These are phyloP conservation scores for Nestor notabilis DNA, from an alignment of 2,113 vertebrate species.

Conservation along the genomic window DNA sequence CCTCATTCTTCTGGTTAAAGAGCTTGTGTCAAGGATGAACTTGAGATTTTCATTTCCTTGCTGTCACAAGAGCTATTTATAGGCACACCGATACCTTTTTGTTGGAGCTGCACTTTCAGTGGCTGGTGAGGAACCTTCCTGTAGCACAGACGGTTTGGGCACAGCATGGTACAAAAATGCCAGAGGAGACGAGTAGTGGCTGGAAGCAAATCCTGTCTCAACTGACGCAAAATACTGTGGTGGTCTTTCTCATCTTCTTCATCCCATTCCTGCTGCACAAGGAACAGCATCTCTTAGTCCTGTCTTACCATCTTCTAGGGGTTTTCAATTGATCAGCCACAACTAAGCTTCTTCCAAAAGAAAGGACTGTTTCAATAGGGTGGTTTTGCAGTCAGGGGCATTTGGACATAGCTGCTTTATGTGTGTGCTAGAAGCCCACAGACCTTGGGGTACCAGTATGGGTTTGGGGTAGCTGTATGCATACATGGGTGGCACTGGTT, in stretches of 20 bases:
- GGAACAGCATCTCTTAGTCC: not conserved
- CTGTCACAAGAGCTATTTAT: conserved; percentile 28
- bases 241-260: not conserved
- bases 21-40: not conserved
- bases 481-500: fast-evolving
- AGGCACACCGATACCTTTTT: not conserved
- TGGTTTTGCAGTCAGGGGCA: not conserved
- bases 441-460: not conserved
- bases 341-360: not conserved
- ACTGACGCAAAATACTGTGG: fast-evolving
- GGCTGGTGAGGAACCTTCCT: not conserved
- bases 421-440: fast-evolving
- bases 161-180: fast-evolving
- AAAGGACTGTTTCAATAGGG: not conserved
- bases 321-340: not conserved
- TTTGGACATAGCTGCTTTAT: not conserved
- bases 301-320: not conserved
- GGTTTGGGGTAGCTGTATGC: not conserved
- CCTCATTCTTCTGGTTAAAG: not conserved
- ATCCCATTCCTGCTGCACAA: not conserved
- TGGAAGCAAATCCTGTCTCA: not conserved
- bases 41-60: conserved; percentile 1
- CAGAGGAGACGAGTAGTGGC: not conserved
- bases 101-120: not conserved
- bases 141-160: not conserved